Percentiles rank a stretch among this genome's conserved stretches.
These are phyloP conservation scores for Corvus cornix DNA, from an alignment of 2,113 vertebrate genomes.

Conservation along the genomic window DNA sequence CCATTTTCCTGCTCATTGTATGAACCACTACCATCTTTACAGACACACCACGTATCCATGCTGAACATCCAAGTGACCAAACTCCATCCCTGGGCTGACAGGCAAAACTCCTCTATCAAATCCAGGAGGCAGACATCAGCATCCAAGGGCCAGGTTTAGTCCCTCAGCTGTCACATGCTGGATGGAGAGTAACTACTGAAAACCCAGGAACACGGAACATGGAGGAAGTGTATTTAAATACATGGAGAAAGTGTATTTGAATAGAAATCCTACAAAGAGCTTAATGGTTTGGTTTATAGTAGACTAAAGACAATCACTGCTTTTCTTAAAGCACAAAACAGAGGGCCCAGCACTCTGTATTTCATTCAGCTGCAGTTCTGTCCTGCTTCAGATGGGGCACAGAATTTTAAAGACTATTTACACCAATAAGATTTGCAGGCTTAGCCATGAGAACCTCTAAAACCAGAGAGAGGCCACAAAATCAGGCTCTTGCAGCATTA, in stretches of 20 bases:
- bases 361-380: background rate
- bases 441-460: background rate
- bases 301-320: background rate
- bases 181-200: background rate
- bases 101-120: background rate
- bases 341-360: background rate
- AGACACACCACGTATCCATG: background rate
- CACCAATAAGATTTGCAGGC: background rate
- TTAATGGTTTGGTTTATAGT: background rate
- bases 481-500: background rate
- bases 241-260: background rate
- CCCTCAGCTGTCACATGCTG: background rate
- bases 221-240: background rate
- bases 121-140: background rate
- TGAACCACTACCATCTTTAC: background rate
- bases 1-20: background rate
- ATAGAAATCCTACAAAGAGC: background rate
- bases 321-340: slow-evolving; percentile 14
- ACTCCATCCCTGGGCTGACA: background rate
- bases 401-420: slow-evolving; percentile 39
- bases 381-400: background rate
- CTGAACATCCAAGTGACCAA: background rate
- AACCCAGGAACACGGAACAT: background rate
- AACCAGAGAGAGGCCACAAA: background rate
- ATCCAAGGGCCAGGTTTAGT: background rate